A percentile compares a stretch with the other conserved stretches of the same genome.
Conservation (phyloP, 2,888 invertebrate genomes). For the Lycia hirtaria region DNA sequence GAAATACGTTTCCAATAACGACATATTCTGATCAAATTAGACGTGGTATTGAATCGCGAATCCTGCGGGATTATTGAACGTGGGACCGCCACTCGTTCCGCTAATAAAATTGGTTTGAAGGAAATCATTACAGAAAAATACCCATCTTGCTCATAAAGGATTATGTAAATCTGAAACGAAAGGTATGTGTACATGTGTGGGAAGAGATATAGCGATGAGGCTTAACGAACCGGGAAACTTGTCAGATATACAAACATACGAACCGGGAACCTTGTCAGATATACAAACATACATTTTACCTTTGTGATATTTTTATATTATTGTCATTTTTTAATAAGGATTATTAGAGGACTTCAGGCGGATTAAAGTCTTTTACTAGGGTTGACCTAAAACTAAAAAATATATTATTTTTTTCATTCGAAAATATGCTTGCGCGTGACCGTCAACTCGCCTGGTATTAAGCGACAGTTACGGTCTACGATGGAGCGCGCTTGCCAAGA, state of each 20-base stretch:
- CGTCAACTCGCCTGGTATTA: too few species aligned
- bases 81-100: constrained; percentile 31
- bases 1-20: constrained; percentile 25
- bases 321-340: background rate
- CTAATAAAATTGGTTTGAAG: constrained; percentile 47
- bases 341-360: too few species aligned
- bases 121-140: constrained; percentile 41
- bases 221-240: constrained; percentile 10
- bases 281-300: too few species aligned
- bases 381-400: too few species aligned
- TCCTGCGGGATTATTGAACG: constrained; percentile 44
- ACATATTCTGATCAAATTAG: constrained; percentile 42
- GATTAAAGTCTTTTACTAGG: too few species aligned
- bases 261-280: too few species aligned
- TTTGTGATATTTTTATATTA: background rate
- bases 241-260: background rate
- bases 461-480: too few species aligned
- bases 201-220: constrained; percentile 4
- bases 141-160: constrained; percentile 34
- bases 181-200: constrained; percentile 3
- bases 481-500: too few species aligned
- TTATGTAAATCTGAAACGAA: constrained; percentile 33
- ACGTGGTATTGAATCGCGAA: constrained; percentile 39
- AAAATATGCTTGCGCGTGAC: too few species aligned
- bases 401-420: too few species aligned